A percentile compares a stretch with the other conserved stretches of the same genome.
These are phyloP conservation scores for Drosophila hydei DNA, from an alignment of 1,140 invertebrate species.

Conservation along the genomic window DNA sequence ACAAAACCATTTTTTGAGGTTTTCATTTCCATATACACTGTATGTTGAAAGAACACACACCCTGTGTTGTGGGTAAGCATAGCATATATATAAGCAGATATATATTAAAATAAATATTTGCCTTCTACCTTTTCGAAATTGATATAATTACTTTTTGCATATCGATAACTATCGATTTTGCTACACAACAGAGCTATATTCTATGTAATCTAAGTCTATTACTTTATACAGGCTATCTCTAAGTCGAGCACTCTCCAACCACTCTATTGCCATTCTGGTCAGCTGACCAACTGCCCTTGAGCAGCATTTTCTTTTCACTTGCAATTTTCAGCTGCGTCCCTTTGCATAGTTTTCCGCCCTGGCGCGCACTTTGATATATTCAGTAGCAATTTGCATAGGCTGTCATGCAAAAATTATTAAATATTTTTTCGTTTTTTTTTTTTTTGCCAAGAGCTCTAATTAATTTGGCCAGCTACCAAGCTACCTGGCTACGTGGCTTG, in stretches of 20 bases:
- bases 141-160: background rate
- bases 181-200: too few relatives aligned
- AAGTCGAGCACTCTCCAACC: background rate
- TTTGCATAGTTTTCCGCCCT: constrained; percentile 44
- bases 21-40: background rate
- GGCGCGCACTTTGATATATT: constrained; percentile 69
- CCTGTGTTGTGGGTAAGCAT: too few relatives aligned
- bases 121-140: too few relatives aligned
- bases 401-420: constrained; percentile 81
- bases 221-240: background rate
- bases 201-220: background rate
- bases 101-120: too few relatives aligned
- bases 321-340: constrained; percentile 44
- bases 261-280: constrained; percentile 16
- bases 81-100: too few relatives aligned
- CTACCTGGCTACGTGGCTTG: background rate
- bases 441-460: constrained; percentile 49
- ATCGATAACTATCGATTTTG: background rate
- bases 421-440: constrained; percentile 47
- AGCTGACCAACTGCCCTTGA: constrained; percentile 74
- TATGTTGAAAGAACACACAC: too few relatives aligned
- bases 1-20: constrained; percentile 13
- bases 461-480: constrained; percentile 49
- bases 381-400: constrained; percentile 70
- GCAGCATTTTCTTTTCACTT: constrained; percentile 27